These are phyloP conservation scores for Oreocharis arfaki DNA, from an alignment of 2,113 vertebrate species.

Conservation along the genomic window DNA sequence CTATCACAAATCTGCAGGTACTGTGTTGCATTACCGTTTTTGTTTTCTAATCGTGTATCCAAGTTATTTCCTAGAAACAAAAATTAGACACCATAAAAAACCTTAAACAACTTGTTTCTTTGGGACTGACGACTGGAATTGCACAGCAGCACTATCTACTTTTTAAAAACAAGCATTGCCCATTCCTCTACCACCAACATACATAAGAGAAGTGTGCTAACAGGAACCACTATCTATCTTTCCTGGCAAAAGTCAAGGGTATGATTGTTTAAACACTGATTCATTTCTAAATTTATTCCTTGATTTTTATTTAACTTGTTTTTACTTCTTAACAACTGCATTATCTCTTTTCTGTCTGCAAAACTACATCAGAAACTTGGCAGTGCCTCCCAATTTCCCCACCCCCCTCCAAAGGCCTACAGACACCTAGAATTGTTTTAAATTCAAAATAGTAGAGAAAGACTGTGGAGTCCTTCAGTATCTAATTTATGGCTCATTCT, in stretches of 20 bases:
- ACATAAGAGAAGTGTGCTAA: background rate
- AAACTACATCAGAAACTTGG: background rate
- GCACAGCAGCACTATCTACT: constrained; percentile 24
- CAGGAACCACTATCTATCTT: background rate
- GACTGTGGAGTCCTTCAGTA: background rate
- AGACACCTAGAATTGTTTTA: background rate
- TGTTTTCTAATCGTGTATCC: constrained; percentile 86
- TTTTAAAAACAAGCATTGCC: background rate
- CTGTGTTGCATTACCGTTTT: constrained; percentile 85
- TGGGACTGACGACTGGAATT: constrained; percentile 43
- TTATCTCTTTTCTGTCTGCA: background rate
- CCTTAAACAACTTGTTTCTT: constrained; percentile 33
- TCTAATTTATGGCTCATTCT: background rate
- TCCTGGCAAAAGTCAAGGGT: background rate
- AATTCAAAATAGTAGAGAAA: background rate
- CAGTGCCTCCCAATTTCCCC: background rate
- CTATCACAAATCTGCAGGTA: constrained; percentile 95
- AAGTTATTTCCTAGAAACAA: constrained; percentile 84
- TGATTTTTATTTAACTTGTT: background rate
- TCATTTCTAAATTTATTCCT: background rate
- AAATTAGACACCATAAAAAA: constrained; percentile 63
- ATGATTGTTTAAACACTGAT: background rate
- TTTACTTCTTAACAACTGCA: background rate
- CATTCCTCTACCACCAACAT: background rate
- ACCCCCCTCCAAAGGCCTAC: background rate